Evolutionary conservation across 2,797 vertebrate species (phyloP), one percentile per base, ranked within the genome.

Genomic region (Hyperoplus immaculatus): DNA sequence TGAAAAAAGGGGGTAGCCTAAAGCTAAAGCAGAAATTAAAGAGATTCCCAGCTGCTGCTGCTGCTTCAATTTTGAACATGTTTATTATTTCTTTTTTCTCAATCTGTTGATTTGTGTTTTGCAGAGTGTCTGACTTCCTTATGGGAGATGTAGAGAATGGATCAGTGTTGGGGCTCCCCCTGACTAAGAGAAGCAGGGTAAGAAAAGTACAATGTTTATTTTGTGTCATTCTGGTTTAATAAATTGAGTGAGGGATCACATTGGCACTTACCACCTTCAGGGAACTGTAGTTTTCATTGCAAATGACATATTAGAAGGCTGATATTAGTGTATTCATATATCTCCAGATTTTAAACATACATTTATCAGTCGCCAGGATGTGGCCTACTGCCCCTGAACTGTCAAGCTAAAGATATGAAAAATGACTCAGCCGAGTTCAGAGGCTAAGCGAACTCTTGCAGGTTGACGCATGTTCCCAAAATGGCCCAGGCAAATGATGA

Each of bases 121-220:
- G n/a, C 94, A 99, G 98, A 90, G 96, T 99, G 94, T 99, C 98
- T 94, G 97, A 98, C 93, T 97, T 99, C 96, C 97, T 99, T 97
- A 99, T 99, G 98, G 98, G 98, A 96, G 98, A 99, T 97, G 96
- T 98, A 96, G 97, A 98, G 95, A 98, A 94, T 94, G 96, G 96
- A 90, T 96, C 97, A 46, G 95, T 97, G 93, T 84, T 97, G 94
- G 96, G 96, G 92, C 95, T 97, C 86, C 95, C 96, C 95, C 95
- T 96, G 92, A 97, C 97, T 91, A 95, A 92, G 81, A 97, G 96
- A 92, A 98, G 95, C 93, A 96, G 96, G 95, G 98, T 99, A 95
- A 89, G 95, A 62, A 62, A 66, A 86, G 38, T 29, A 7, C n/a
- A 50, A 8, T 14, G 1, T 39, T 51, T 38, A 16, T 66, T 21